These are phyloP conservation scores for Chinchilla lanigera DNA, from an alignment of 2,113 vertebrate species.

Conservation along the genomic window DNA sequence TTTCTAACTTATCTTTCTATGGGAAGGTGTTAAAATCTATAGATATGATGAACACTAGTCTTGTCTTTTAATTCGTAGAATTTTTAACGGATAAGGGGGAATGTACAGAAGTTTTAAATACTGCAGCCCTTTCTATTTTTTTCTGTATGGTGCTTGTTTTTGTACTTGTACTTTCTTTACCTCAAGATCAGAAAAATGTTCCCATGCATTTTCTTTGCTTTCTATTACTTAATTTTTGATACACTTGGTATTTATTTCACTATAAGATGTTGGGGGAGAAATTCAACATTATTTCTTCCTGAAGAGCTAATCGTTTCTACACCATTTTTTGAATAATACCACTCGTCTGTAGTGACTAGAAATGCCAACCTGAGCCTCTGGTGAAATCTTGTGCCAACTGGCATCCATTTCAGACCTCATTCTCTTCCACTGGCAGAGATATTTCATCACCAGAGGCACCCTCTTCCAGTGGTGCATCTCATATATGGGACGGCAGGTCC, in stretches of 20 bases:
- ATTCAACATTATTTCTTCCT: not conserved
- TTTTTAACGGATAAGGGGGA: not conserved
- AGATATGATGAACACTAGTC: not conserved
- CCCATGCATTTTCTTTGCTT: not conserved
- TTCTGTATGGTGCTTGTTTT: not conserved
- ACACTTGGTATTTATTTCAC: constrained; percentile 16
- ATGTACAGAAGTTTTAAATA: not conserved
- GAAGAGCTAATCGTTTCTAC: not conserved
- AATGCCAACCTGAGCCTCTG: not conserved
- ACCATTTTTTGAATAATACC: not conserved
- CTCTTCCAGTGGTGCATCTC: not conserved
- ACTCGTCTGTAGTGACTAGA: not conserved
- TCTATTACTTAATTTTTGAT: not conserved
- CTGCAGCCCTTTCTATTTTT: not conserved
- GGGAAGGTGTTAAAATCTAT: not conserved
- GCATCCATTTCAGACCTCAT: not conserved
- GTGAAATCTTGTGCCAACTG: not conserved
- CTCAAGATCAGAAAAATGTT: not conserved
- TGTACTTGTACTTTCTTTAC: not conserved
- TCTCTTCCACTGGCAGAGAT: not conserved
- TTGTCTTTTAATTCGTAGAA: not conserved
- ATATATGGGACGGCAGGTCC: not conserved
- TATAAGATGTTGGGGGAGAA: not conserved
- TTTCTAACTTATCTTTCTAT: not conserved
- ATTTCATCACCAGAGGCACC: not conserved